A percentile compares a stretch with the other conserved stretches of the same genome.
phyloP scores from a whole-genome alignment of 1,140 invertebrate genomes.

The Chymomyza costata region DNA sequence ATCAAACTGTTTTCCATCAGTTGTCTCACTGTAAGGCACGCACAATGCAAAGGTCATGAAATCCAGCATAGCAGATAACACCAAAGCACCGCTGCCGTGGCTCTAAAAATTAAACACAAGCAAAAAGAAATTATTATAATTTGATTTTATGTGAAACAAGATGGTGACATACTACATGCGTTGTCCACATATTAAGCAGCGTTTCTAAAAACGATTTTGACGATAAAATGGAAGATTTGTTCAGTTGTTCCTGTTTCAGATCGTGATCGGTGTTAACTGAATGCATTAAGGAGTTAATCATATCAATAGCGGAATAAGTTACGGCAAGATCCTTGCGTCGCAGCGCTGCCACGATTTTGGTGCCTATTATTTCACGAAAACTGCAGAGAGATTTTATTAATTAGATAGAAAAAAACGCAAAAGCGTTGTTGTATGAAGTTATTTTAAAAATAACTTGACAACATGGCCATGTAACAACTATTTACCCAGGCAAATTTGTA shows the following conservation, averaged over 20 bases:
- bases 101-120: conserved; percentile 82
- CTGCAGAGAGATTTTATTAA: conserved; percentile 75
- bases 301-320: conserved; percentile 97
- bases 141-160: neutral
- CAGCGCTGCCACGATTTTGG: conserved; percentile 93
- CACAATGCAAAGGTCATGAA: conserved; percentile 99
- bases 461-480: conserved; percentile 1
- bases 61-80: conserved; percentile 96
- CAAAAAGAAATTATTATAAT: neutral
- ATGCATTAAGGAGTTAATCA: conserved; percentile 98
- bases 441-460: conserved; percentile 2
- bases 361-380: conserved; percentile 95
- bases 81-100: conserved; percentile 86
- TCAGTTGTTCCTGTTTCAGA: conserved; percentile 96
- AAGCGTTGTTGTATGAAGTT: neutral
- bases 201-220: conserved; percentile 95
- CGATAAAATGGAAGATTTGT: conserved; percentile 96
- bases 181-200: conserved; percentile 95
- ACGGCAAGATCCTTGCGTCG: conserved; percentile 92
- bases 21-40: conserved; percentile 99
- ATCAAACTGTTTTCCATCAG: conserved; percentile 98
- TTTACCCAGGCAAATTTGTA: conserved; percentile 89
- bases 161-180: conserved; percentile 87
- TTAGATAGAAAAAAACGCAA: neutral
- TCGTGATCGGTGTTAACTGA: conserved; percentile 98